Conservation (phyloP, 2,888 invertebrate species). For the Microctonus hyperodae region DNA sequence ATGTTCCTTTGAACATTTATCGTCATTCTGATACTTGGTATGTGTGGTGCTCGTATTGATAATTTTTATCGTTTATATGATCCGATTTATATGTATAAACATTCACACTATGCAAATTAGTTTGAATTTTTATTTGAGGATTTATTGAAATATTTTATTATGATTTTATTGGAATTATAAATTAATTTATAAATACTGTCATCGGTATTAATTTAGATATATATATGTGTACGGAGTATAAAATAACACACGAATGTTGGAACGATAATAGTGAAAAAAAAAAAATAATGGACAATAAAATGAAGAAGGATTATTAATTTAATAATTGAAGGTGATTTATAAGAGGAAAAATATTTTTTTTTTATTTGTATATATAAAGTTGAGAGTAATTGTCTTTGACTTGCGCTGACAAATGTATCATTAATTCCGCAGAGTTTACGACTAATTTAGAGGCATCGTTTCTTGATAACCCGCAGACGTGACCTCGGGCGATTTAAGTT, state of each 20-base stretch:
- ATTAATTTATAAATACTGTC: too few species aligned
- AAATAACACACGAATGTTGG: too few species aligned
- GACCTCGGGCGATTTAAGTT: constrained; percentile 18
- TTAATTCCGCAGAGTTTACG: constrained; percentile 14
- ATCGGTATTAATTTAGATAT: too few species aligned
- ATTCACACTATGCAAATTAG: not conserved
- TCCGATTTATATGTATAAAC: too few species aligned
- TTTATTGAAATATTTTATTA: too few species aligned
- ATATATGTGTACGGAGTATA: too few species aligned
- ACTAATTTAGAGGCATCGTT: constrained; percentile 20
- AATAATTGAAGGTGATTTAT: too few species aligned
- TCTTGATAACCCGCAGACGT: constrained; percentile 18
- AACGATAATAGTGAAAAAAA: not conserved
- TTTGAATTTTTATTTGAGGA: not conserved
- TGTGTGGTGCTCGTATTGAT: too few species aligned
- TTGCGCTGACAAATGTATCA: constrained; percentile 17
- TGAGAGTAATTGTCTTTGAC: constrained; percentile 12
- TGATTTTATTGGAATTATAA: too few species aligned
- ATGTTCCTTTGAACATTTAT: not conserved
- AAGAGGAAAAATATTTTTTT: not conserved
- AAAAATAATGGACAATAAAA: not conserved
- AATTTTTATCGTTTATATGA: too few species aligned
- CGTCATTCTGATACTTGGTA: not conserved
- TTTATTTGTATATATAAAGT: too few species aligned
- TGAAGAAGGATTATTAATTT: too few species aligned